Percentiles rank a stretch among this genome's conserved stretches.
Evolutionary conservation across 2,113 vertebrate species (phyloP).

Genomic region (Vidua chalybeata): DNA sequence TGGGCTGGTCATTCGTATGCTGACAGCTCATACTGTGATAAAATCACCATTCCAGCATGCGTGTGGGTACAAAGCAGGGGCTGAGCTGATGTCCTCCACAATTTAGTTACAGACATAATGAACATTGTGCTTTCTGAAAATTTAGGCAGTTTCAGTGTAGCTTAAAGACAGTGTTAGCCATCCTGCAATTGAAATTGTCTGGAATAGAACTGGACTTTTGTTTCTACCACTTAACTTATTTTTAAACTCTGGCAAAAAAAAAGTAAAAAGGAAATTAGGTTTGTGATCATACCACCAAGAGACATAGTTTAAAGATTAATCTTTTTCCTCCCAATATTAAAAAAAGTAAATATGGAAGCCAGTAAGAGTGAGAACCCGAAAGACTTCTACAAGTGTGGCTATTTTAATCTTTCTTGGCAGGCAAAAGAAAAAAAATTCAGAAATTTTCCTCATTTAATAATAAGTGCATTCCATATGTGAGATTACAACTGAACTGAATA

Average conservation of each 20-base stretch:
- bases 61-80: neutral
- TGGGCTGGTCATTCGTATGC: neutral
- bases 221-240: neutral
- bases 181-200: neutral
- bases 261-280: neutral
- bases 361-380: neutral
- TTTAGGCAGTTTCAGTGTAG: neutral
- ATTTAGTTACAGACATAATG: neutral
- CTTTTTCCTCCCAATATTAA: neutral
- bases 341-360: neutral
- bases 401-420: neutral
- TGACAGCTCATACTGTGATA: neutral
- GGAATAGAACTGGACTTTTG: neutral
- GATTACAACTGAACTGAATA: neutral
- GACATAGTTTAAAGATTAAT: neutral
- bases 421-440: neutral
- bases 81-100: neutral
- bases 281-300: neutral
- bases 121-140: neutral
- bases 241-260: neutral
- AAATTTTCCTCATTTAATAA: neutral
- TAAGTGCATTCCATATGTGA: neutral
- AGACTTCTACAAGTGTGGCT: neutral
- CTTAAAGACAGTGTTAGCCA: neutral
- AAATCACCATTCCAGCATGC: neutral